Evolutionary conservation across 2,797 vertebrate genomes (phyloP), one percentile per base, ranked within the genome.

Genomic region (Megalops cyprinoides): DNA sequence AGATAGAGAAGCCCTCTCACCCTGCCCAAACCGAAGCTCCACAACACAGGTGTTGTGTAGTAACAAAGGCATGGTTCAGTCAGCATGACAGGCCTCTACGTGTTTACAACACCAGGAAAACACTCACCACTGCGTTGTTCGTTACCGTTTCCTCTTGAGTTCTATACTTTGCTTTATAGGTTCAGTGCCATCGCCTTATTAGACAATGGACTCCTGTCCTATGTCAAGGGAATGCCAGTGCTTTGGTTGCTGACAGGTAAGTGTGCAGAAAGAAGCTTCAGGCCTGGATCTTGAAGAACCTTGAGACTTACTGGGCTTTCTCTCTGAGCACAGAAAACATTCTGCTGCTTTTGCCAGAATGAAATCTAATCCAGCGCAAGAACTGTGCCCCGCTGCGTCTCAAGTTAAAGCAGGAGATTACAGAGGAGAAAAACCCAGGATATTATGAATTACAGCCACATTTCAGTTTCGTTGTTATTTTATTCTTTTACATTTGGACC

Each of bases 61-160:
- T 58, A 75, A 51, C 78, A 74, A 79, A 37, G 1, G 74, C 60
- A 53, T 34, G 65, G 84, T 44, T 8, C 20, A 18, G 18, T n/a
- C 12, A 80, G 74, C 79, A 84, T 80, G 8, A 79, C 91, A 89
- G 75, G 89, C 48, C 87, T 80, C 77, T 80, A 86, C 90, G 87
- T 20, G 90, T 83, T 69, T 34, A 48, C 10, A 58, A 79, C 74
- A 39, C 39, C 67, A 71, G 67, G 39, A 71, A 71, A 71, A 71
- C 37, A 71, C 67, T 9, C 67, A 42, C 7, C 25, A n/a, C 67
- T 18, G 23, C 67, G 20, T n/a, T 2, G 23, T 15, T 71, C 39
- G 44, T 39, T 9, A n/a, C 18, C 12, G 39, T 51, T 82, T 83
- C 42, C 79, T 79, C 85, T 81, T 82, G 83, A 83, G 77, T 85